Evolutionary conservation across 1,140 invertebrate genomes (phyloP), one percentile per base, ranked within the genome.

Genomic region (Papilio polyxenes): DNA sequence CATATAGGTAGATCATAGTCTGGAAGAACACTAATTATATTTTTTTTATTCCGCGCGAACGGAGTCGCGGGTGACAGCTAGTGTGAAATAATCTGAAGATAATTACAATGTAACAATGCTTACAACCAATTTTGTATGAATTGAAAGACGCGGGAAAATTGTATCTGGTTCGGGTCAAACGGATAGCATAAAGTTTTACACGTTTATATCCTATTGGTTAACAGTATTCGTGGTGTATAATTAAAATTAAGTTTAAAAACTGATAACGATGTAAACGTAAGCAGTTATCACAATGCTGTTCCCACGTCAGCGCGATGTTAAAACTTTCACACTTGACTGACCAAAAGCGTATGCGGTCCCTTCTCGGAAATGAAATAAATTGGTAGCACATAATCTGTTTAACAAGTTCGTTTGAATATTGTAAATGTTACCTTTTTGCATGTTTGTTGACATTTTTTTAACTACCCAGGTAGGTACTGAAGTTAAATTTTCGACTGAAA

Each of bases 301-400:
- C 65, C 65, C 65, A 37, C 65, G 65, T 72, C 65, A 13, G 62
- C 3, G 9, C 23, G 65, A 72, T 72, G 65, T 13, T 72, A 72
- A 72, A 72, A 72, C 65, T 72, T 72, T 72, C 65, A 72, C 65
- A 72, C 65, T 72, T 72, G 31, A 72, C 23, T 72, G 65, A 72
- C 65, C 65, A 31, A 72, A 72, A 72, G 65, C 65, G 65, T 37
- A 69, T 69, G 65, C 23, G 65, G 65, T 72, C 37, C 31, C 10
- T 72, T 72, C 65, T 72, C 65, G 65, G 65, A 72, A 72, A 72
- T 72, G 62, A 69, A 72, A 72, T 72, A 72, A 72, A 72, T 72
- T 72, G 65, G 23, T 37, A 72, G 4, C 65, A 72, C 23, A 72
- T 11, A 72, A 40, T 37, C 31, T 7, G 65, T 72, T 72, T 72